phyloP scores from a whole-genome alignment of 2,888 invertebrate species.

The Augiades crinisus region DNA sequence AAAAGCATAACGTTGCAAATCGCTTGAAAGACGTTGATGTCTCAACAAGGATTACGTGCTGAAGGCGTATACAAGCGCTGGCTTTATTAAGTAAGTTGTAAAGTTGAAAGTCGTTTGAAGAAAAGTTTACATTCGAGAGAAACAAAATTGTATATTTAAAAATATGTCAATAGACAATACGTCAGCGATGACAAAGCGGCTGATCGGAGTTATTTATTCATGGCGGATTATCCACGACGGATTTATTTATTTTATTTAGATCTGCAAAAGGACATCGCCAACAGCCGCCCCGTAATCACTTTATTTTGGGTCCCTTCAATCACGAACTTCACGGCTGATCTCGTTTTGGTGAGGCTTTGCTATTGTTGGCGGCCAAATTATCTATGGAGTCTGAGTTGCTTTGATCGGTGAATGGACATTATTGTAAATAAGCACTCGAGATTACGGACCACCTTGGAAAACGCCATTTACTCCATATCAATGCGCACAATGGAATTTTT shows the following conservation, averaged over 20 bases:
- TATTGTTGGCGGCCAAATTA: slow-evolving; percentile 60
- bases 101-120: slow-evolving; percentile 4
- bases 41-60: not conserved
- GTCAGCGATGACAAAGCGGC: slow-evolving; percentile 68
- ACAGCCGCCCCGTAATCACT: slow-evolving; percentile 58
- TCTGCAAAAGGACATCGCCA: slow-evolving; percentile 59
- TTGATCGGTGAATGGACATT: slow-evolving; percentile 47
- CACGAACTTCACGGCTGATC: slow-evolving; percentile 57
- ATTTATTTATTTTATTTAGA: slow-evolving; percentile 59
- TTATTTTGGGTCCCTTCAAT: slow-evolving; percentile 53
- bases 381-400: slow-evolving; percentile 52
- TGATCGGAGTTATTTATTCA: slow-evolving; percentile 74
- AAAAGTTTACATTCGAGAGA: not conserved
- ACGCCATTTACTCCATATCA: not conserved
- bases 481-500: not conserved
- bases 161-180: slow-evolving; percentile 72
- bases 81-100: slow-evolving; percentile 15
- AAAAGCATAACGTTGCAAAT: slow-evolving; percentile 25
- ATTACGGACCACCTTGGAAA: slow-evolving; percentile 46
- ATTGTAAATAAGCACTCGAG: slow-evolving; percentile 59
- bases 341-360: slow-evolving; percentile 53
- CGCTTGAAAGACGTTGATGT: not conserved
- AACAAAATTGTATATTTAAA: slow-evolving; percentile 37
- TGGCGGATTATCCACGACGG: slow-evolving; percentile 66
- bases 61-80: not conserved